Base-by-base conservation (phyloP, 2,888 invertebrate genomes). In the Pristionchus arcanus region DNA sequence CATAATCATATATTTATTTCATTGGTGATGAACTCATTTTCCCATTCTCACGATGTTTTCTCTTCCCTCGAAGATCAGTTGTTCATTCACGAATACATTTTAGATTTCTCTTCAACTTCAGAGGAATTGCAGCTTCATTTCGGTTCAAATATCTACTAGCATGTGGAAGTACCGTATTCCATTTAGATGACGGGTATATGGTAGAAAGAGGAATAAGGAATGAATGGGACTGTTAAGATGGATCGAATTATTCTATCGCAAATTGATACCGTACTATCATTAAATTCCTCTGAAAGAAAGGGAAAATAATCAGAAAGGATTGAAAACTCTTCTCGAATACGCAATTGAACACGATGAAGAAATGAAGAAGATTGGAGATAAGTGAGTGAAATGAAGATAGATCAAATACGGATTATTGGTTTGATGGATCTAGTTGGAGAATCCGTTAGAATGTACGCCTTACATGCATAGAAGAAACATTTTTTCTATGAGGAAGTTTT, bases 121-220 rank as follows among this genome's bases (percentile, higher is more conserved):
- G 98, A 92, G 98, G 98, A 3, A 98, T 99, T 0, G 98, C 98
- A 4, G 98, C 98, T 19, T 98, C 98, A 95, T 99, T 99, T 95
- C 96, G 98, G n/a, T 97, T 98, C 89, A 98, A 98, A 95, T 98
- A 98, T 96, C 96, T 99, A 74, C 98, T 98, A 94, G 96, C 98
- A 0, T 99, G 98, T 95, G 97, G 97, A 93, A 98, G 98, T 0
- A 95, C 98, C 68, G 97, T 99, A 0, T 97, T 98, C 94, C 98
- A 98, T 95, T 98, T 98, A 2, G 98, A 98, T 0, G 96, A 97
- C 93, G 97, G 90, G 87, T 87, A 55, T 81, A 85, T 34, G 37
- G 34, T 59, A 31, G 31, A 19, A 1, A 9, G n/a, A 15, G n/a
- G 28, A 19, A n/a, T 31, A 5, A 19, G 0, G 4, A 19, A 13